These are phyloP conservation scores for Matsumyia berberina DNA, from an alignment of 2,888 invertebrate genomes.

Conservation along the genomic window DNA sequence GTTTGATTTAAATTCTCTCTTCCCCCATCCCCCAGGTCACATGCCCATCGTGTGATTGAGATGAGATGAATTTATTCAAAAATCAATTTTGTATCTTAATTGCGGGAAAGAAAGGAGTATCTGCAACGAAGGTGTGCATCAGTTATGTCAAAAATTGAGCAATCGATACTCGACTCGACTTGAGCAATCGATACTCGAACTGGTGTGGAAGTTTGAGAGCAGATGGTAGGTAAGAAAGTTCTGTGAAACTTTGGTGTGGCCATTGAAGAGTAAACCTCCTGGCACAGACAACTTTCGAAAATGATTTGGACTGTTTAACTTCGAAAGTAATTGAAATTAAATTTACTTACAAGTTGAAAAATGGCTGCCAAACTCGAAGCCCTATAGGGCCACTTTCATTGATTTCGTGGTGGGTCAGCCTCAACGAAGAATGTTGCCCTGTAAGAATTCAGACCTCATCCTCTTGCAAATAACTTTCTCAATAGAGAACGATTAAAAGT, in stretches of 20 bases:
- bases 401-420: too few species aligned
- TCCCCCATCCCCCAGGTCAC: neutral
- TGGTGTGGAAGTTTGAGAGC: neutral
- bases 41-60: neutral
- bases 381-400: too few species aligned
- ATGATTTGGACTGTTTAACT: neutral
- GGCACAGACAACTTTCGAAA: too few species aligned
- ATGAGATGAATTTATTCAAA: slow-evolving; percentile 16
- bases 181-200: too few species aligned
- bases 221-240: neutral
- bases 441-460: too few species aligned
- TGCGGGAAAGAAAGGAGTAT: neutral
- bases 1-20: slow-evolving; percentile 23
- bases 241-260: neutral
- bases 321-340: neutral
- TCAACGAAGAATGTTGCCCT: too few species aligned
- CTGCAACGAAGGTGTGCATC: neutral
- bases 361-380: too few species aligned
- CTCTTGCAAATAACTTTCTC: too few species aligned
- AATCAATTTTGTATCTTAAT: slow-evolving; percentile 40
- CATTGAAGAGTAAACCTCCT: neutral
- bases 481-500: too few species aligned
- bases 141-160: neutral
- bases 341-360: too few species aligned
- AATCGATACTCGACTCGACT: slow-evolving; percentile 26